Conservation (phyloP, 2,113 vertebrate genomes). For the Vanacampus margaritifer region DNA sequence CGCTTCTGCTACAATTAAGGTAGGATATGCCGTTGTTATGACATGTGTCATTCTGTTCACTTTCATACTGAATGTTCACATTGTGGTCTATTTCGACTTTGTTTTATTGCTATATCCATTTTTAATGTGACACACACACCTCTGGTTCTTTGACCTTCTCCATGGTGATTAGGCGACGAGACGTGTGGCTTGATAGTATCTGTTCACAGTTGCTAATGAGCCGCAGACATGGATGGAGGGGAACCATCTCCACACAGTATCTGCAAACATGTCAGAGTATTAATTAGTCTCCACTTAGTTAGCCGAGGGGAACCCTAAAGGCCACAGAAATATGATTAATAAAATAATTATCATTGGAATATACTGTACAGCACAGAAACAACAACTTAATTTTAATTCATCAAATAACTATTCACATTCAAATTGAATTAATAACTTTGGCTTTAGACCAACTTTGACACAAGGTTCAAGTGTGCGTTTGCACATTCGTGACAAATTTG, state of each 20-base stretch:
- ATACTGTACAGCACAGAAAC: not conserved
- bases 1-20: too few relatives aligned
- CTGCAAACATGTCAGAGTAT: conserved; percentile 61
- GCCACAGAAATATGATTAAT: not conserved
- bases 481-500: conserved; percentile 49
- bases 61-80: too few relatives aligned
- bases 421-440: not conserved
- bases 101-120: too few relatives aligned
- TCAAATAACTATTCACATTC: not conserved
- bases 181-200: conserved; percentile 91
- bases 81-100: too few relatives aligned
- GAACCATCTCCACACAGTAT: conserved; percentile 87
- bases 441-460: not conserved
- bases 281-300: not conserved
- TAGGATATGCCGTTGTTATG: too few relatives aligned
- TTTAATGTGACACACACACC: conserved; percentile 66
- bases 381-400: not conserved
- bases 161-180: conserved; percentile 92
- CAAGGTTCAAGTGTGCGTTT: conserved; percentile 44
- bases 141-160: conserved; percentile 93
- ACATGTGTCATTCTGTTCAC: too few relatives aligned
- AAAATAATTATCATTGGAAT: not conserved
- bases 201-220: conserved; percentile 96
- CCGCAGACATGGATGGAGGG: conserved; percentile 86
- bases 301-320: not conserved